Conservation (phyloP, 2,113 vertebrate genomes). For the Carollia perspicillata region DNA sequence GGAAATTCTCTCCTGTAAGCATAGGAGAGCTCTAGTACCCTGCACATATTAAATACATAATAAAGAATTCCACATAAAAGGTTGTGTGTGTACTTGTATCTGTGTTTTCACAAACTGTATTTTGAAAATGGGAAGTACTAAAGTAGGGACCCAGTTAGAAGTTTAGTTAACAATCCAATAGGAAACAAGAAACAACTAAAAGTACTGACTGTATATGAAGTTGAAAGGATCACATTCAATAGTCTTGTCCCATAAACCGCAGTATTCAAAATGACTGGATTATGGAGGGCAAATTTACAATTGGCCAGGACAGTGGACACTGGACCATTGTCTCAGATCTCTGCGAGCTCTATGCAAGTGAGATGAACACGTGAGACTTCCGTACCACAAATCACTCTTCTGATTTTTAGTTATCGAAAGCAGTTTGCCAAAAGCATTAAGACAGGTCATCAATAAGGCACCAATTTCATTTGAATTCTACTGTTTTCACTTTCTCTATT, state of each 20-base stretch:
- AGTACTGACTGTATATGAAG: background rate
- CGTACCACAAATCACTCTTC: background rate
- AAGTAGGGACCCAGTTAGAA: background rate
- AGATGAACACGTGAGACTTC: background rate
- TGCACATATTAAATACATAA: background rate
- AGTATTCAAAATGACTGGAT: background rate
- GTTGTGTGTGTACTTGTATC: background rate
- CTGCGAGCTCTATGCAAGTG: background rate
- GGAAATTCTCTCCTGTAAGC: background rate
- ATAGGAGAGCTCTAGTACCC: background rate
- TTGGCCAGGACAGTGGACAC: background rate
- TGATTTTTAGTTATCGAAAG: background rate
- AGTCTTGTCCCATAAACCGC: background rate
- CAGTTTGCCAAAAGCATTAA: background rate
- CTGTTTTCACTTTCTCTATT: background rate
- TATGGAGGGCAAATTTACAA: background rate
- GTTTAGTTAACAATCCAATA: background rate
- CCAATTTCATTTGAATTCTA: background rate
- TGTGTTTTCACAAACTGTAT: background rate
- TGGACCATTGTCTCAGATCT: background rate
- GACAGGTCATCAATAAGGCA: background rate
- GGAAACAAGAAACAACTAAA: background rate
- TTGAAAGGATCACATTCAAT: background rate
- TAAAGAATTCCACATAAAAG: conserved; percentile 3
- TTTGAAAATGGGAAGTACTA: background rate